Percentiles rank a stretch among this genome's conserved stretches.
phyloP scores from a whole-genome alignment of 2,797 vertebrate genomes.

The Chelidonichthys spinosus region DNA sequence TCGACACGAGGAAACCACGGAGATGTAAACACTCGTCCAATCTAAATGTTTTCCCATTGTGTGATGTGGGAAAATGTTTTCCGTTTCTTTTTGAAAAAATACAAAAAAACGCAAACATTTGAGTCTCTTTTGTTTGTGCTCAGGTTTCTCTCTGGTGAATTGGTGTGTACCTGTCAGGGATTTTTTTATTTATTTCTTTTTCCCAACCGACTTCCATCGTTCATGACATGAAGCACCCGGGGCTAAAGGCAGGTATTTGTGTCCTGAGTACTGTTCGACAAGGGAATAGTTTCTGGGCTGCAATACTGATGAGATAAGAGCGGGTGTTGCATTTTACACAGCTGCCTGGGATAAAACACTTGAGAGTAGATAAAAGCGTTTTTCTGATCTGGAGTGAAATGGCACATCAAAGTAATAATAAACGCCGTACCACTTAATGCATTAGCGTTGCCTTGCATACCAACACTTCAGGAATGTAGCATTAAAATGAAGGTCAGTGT shows the following conservation, averaged over 20 bases:
- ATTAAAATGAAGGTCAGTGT: background rate
- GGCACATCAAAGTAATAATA: slow-evolving; percentile 14
- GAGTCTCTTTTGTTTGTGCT: slow-evolving; percentile 25
- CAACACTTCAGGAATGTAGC: background rate
- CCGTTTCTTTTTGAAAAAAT: slow-evolving; percentile 9
- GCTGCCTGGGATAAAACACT: slow-evolving; percentile 39
- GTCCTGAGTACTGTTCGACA: slow-evolving; percentile 42
- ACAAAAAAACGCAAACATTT: slow-evolving; percentile 14
- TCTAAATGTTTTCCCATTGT: slow-evolving; percentile 9
- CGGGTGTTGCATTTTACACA: slow-evolving; percentile 43
- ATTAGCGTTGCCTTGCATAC: background rate
- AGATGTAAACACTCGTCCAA: slow-evolving; percentile 24
- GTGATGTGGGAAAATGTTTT: slow-evolving; percentile 20
- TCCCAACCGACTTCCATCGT: slow-evolving; percentile 40
- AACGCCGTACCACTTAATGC: background rate
- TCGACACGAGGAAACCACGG: slow-evolving; percentile 5
- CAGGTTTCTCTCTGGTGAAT: slow-evolving; percentile 38
- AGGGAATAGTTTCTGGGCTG: slow-evolving; percentile 53
- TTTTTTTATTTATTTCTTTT: slow-evolving; percentile 16
- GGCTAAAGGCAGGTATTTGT: slow-evolving; percentile 52
- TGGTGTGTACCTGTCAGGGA: slow-evolving; percentile 34
- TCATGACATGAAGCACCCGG: slow-evolving; percentile 54
- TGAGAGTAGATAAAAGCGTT: slow-evolving; percentile 8
- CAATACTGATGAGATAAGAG: slow-evolving; percentile 10
- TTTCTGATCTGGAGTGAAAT: slow-evolving; percentile 16